phyloP scores from a whole-genome alignment of 1,140 invertebrate genomes.

The Tribolium madens region DNA sequence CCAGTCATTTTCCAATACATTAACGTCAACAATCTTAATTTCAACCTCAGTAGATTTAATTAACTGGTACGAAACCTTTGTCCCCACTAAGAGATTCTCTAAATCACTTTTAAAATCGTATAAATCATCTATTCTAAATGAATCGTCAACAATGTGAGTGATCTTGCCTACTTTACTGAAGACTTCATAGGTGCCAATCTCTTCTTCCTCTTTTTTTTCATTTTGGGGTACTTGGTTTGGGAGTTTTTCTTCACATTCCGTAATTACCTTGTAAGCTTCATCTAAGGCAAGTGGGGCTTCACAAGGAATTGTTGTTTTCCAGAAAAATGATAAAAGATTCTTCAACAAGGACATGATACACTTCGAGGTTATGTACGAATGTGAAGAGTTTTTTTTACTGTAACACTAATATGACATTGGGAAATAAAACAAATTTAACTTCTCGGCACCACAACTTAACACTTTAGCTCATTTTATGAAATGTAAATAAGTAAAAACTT shows the following conservation, averaged over 20 bases:
- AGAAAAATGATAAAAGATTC: slow-evolving; percentile 28
- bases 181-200: neutral
- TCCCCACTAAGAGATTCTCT: slow-evolving; percentile 48
- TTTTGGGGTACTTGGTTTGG: neutral
- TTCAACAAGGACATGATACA: slow-evolving; percentile 7
- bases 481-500: too few species aligned
- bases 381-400: neutral
- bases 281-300: slow-evolving; percentile 44
- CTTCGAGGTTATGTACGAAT: neutral
- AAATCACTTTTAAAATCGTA: slow-evolving; percentile 52
- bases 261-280: slow-evolving; percentile 34
- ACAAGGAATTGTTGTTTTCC: slow-evolving; percentile 20
- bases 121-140: slow-evolving; percentile 51
- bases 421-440: too few species aligned
- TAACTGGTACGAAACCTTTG: slow-evolving; percentile 55
- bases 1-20: slow-evolving; percentile 58
- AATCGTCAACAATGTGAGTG: neutral
- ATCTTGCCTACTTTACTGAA: neutral
- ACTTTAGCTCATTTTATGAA: too few species aligned
- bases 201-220: neutral
- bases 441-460: too few species aligned
- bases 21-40: slow-evolving; percentile 52
- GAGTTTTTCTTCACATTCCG: neutral
- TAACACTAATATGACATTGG: too few species aligned
- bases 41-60: slow-evolving; percentile 27